A percentile compares a stretch with the other conserved stretches of the same genome.
Conservation (phyloP, 2,888 invertebrate genomes). For the Melanostoma mellinum region DNA sequence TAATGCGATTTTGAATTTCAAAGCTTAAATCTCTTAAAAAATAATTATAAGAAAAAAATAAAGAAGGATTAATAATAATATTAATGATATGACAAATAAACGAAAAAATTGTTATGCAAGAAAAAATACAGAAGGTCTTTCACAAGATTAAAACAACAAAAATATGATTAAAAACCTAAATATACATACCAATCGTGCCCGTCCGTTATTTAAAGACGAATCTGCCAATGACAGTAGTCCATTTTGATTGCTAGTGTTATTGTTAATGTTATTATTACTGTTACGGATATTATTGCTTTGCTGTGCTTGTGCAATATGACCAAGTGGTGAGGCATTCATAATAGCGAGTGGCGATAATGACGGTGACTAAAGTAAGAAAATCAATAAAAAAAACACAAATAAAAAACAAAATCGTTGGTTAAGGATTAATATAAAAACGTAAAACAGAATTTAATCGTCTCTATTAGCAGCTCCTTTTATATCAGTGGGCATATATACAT, state of each 20-base stretch:
- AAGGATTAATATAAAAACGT: constrained; percentile 40
- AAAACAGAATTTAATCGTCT: not conserved
- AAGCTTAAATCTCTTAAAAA: too few relatives aligned
- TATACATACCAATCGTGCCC: constrained; percentile 76
- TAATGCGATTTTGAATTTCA: too few relatives aligned
- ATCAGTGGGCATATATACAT: too few relatives aligned
- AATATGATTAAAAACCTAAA: not conserved
- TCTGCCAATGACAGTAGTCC: constrained; percentile 76
- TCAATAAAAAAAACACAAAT: constrained; percentile 55
- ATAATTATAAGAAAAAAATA: too few relatives aligned
- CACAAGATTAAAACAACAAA: too few relatives aligned
- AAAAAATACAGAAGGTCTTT: constrained; percentile 15
- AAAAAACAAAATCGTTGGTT: constrained; percentile 55
- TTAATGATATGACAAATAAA: constrained; percentile 1
- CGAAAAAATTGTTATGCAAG: constrained; percentile 20
- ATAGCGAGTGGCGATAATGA: constrained; percentile 75
- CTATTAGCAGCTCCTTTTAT: not conserved
- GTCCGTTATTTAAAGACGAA: constrained; percentile 74
- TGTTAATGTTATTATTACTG: constrained; percentile 63
- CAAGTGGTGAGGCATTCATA: constrained; percentile 76
- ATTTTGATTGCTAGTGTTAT: constrained; percentile 66
- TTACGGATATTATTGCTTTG: constrained; percentile 70
- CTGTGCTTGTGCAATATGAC: constrained; percentile 75
- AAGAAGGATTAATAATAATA: too few relatives aligned
- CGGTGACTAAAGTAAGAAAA: constrained; percentile 74